Base-by-base conservation (phyloP, 2,113 vertebrate species). In the Hypanus sabinus region DNA sequence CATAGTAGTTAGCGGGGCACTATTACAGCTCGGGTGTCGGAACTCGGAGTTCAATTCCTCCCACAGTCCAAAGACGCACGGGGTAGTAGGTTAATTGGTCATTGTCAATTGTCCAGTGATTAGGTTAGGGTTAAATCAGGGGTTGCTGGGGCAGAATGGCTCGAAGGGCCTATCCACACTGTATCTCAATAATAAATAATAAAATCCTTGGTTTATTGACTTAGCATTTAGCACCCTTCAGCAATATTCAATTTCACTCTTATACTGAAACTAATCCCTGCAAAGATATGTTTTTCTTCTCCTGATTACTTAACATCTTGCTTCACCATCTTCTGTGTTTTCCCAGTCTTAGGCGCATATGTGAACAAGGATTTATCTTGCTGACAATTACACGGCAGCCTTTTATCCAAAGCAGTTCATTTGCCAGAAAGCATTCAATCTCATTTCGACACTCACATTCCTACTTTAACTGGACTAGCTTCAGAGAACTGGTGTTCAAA, bases 361-460 rank as follows among this genome's bases (percentile, higher is more conserved):
- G 85, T 65, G 85, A 88, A 88, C 85, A 88, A 33, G 85, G 27
- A 62, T 60, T 88, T 88, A n/a, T 62, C 57, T 65, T 30, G 30
- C 30, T 65, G 85, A 65, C 85, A 88, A 60, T 88, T 62, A 65
- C 85, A 87, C 30, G 46, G 24, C 83, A 87, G 11, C 83, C 3
- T 14, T 87, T 85, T 88, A n/a, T 62, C 57, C 57, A 62, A 65
- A 88, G 11, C 57, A 16, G 57, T 88, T 22, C 57, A 65, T 62
- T 30, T 88, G 85, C 27, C 57, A 65, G 55, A 87, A 2, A 62
- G 27, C 62, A 88, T 88, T n/a, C 4, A n/a, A 65, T 33, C 57
- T 88, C 57, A 65, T 27, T 88, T n/a, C 62, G 57, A 65, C 30
- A 62, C 46, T 3, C 7, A 3, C 80, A 83, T 83, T 22, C 55